Percentiles rank a stretch among this genome's conserved stretches.
Evolutionary conservation across 2,113 vertebrate genomes (phyloP).

Genomic region (Crypturellus undulatus): DNA sequence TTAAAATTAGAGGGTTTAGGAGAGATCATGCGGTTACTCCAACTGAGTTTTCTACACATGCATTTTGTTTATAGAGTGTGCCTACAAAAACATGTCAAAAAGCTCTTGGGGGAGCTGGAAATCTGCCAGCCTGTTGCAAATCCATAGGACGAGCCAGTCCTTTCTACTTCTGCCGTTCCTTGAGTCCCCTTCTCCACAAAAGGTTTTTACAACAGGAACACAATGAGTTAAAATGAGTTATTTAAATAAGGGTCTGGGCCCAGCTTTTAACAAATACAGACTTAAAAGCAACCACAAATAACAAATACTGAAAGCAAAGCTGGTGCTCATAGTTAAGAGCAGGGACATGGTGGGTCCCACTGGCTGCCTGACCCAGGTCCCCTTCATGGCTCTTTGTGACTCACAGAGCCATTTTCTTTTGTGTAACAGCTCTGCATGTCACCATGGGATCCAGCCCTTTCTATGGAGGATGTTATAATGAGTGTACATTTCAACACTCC

Average conservation of each 20-base stretch:
- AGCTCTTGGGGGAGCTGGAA: background rate
- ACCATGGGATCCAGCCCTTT: conserved; percentile 6
- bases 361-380: background rate
- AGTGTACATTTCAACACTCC: conserved; percentile 34
- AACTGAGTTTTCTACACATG: background rate
- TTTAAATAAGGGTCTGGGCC: background rate
- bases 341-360: background rate
- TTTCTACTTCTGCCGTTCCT: background rate
- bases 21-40: background rate
- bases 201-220: background rate
- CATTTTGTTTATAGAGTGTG: background rate
- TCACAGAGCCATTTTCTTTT: background rate
- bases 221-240: background rate
- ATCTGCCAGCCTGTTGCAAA: conserved; percentile 9
- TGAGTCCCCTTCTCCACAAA: background rate
- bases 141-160: background rate
- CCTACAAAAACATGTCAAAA: background rate
- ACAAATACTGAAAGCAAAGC: background rate
- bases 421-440: background rate
- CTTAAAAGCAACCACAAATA: background rate
- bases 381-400: background rate
- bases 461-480: background rate
- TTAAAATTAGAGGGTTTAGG: background rate
- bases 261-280: background rate
- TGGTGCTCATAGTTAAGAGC: background rate